A percentile compares a stretch with the other conserved stretches of the same genome.
Evolutionary conservation across 2,113 vertebrate genomes (phyloP).

Genomic region (Mohoua ochrocephala): DNA sequence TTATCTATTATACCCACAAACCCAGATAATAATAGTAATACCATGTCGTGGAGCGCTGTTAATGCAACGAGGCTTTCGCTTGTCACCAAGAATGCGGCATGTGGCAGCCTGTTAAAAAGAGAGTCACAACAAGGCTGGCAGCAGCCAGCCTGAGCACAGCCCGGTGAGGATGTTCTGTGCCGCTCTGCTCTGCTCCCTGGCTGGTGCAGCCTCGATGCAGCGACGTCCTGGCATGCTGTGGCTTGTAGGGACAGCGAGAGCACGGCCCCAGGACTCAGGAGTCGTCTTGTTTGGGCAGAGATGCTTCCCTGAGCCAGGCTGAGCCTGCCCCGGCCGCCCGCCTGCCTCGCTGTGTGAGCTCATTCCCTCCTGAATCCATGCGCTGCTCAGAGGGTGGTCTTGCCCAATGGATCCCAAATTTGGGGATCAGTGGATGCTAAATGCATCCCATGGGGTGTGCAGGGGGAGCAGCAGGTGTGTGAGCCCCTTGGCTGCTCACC

Average conservation of each 20-base stretch:
- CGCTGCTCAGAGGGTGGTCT: background rate
- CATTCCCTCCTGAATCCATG: rapidly evolving
- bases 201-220: background rate
- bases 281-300: background rate
- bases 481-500: background rate
- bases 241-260: background rate
- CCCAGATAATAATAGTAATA: background rate
- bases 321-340: background rate
- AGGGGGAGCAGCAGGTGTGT: background rate
- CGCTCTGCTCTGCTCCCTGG: background rate
- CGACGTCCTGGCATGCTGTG: rapidly evolving
- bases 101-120: background rate
- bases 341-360: background rate
- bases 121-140: background rate
- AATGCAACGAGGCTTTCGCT: background rate
- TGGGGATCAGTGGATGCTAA: background rate
- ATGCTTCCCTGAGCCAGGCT: background rate
- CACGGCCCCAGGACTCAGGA: background rate
- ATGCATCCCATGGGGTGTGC: background rate
- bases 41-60: background rate
- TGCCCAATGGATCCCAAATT: background rate
- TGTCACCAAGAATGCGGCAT: background rate
- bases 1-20: background rate
- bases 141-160: background rate
- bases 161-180: background rate